These are phyloP conservation scores for Rhagoletis zephyria DNA, from an alignment of 1,140 invertebrate species.

Conservation along the genomic window DNA sequence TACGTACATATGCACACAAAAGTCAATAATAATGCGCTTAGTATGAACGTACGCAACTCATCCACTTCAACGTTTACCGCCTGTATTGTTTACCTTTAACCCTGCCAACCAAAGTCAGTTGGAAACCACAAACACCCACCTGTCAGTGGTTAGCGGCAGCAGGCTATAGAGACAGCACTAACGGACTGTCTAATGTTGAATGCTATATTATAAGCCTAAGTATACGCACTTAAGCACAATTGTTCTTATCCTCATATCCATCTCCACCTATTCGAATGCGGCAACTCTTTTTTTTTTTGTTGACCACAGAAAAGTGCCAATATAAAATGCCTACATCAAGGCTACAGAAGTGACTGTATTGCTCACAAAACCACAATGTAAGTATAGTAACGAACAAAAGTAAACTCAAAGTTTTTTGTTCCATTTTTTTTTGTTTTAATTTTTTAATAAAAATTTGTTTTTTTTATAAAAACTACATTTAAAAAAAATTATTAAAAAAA, in stretches of 20 bases:
- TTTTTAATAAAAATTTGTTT: no score
- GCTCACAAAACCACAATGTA: no score
- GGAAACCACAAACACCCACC: constrained; percentile 38
- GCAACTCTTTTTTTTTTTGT: not conserved
- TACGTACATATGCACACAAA: no score
- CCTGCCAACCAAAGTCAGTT: not conserved
- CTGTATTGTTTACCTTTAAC: constrained; percentile 25
- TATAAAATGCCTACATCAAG: not conserved
- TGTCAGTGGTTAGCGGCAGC: not conserved
- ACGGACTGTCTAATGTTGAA: not conserved
- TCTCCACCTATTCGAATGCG: constrained; percentile 5
- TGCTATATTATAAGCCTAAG: no score
- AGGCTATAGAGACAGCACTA: no score
- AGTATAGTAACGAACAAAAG: no score
- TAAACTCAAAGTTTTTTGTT: no score
- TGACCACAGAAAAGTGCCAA: not conserved
- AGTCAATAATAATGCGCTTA: not conserved
- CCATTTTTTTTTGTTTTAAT: no score
- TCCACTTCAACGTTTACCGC: not conserved
- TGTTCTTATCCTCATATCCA: not conserved
- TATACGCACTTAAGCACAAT: not conserved
- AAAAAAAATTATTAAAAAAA: no score
- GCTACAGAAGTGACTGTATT: no score
- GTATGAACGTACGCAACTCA: no score
- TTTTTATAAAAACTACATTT: no score